Evolutionary conservation across 1,140 invertebrate species (phyloP).

Genomic region (Zophobas atratus): DNA sequence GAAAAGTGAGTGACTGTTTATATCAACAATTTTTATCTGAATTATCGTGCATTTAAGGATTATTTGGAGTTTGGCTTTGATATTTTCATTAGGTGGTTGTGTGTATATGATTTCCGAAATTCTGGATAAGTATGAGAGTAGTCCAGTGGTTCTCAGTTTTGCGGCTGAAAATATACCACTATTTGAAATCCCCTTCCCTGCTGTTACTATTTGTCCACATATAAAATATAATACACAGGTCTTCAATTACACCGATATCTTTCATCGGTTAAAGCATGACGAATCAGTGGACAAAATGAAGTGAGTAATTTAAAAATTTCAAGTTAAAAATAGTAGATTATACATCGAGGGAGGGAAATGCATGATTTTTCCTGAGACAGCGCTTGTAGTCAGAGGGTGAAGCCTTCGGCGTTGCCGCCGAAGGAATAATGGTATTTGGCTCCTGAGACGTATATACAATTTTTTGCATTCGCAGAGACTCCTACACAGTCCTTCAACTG

Average conservation of each 20-base stretch:
- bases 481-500: no score
- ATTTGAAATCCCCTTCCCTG: slow-evolving; percentile 72
- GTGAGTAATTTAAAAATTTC: neutral
- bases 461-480: no score
- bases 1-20: slow-evolving; percentile 49
- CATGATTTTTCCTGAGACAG: no score
- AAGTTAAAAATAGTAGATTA: no score
- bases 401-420: no score
- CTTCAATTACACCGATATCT: slow-evolving; percentile 17
- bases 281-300: neutral
- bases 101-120: slow-evolving; percentile 47
- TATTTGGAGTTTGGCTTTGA: slow-evolving; percentile 50
- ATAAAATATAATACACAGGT: slow-evolving; percentile 58
- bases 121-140: slow-evolving; percentile 65
- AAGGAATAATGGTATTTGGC: no score
- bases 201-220: slow-evolving; percentile 72
- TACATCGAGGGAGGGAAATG: no score
- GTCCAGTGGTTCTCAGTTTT: slow-evolving; percentile 73
- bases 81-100: slow-evolving; percentile 43
- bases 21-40: slow-evolving; percentile 7
- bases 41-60: slow-evolving; percentile 34
- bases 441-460: no score
- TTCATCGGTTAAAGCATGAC: neutral
- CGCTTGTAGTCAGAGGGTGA: no score
- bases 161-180: slow-evolving; percentile 70